Conservation (phyloP, 92 coral and sea anemone genomes). For the Palythoa grandiflora region DNA sequence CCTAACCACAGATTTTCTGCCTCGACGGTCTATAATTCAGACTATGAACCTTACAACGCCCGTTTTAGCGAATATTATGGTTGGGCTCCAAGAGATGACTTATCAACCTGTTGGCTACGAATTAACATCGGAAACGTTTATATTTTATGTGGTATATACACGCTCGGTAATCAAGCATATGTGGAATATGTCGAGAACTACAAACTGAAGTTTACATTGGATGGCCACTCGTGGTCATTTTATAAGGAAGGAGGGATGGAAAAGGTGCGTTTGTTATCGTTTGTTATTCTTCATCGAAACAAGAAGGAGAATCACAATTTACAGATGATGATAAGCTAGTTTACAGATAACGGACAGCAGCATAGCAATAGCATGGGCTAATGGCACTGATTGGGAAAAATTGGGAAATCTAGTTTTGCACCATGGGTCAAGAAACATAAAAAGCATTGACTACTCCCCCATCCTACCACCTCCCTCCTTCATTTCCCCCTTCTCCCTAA, state of each 20-base stretch:
- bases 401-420: too few relatives aligned
- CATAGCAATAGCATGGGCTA: too few relatives aligned
- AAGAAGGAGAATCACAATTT: too few relatives aligned
- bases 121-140: not conserved
- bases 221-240: not conserved
- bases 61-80: not conserved
- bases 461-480: too few relatives aligned
- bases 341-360: too few relatives aligned
- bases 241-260: not conserved
- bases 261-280: not conserved
- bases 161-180: not conserved
- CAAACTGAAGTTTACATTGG: constrained; percentile 4
- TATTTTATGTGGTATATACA: not conserved
- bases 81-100: not conserved
- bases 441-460: too few relatives aligned
- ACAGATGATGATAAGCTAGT: too few relatives aligned
- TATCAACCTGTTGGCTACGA: not conserved
- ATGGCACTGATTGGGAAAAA: too few relatives aligned
- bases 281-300: too few relatives aligned
- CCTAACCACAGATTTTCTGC: constrained; percentile 7
- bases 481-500: too few relatives aligned
- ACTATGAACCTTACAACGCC: not conserved
- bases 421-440: too few relatives aligned
- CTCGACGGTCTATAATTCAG: not conserved
- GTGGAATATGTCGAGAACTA: not conserved